Base-by-base conservation (phyloP, 37 sponge, comb jelly and placozoan species). In the Beroe ovata region DNA sequence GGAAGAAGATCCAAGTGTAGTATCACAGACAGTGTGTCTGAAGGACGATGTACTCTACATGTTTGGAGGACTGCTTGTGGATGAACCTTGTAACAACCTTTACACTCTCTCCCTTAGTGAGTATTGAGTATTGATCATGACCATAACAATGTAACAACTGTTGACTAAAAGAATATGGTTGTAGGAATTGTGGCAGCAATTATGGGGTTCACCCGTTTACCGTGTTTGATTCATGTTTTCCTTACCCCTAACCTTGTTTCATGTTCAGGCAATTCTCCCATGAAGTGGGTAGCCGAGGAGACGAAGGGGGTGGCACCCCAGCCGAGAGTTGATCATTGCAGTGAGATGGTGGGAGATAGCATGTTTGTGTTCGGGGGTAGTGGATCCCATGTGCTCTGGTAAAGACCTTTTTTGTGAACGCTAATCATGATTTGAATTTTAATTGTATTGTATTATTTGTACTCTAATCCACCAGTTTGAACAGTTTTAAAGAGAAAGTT, bases 281-380 rank as follows among this genome's bases (percentile, higher is more conserved):
- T 39, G 28, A 77, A 26, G n/a, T 77, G 84, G 84, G 47, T n/a
- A 8, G 16, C 22, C 23, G 84, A 42, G 21, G 54, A 77, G 19
- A 77, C 84, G 1, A 40, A 39, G 3, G 84, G 84, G 4, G 28
- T 54, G 41, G 28, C 38, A 11, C 84, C 84, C 0, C 84, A 39
- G 1, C 84, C 84, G 4, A 42, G 84, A 8, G 84, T 77, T 23
- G 84, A 77, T 25, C 84, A 77, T 54, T 77, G 84, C 28, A 77
- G 84, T 77, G 26, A 21, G 20, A 35, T 77, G 1, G 26, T 21
- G n/a, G 84, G 38, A 19, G 38, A 42, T 1, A 77, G 41, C 19
- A 33, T 77, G 54, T 77, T 77, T 26, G 84, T 77, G 47, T 77
- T 42, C 28, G 84, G 84, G 28, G 84, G 84, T 14, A 77, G 84